Evolutionary conservation across 2,797 vertebrate species (phyloP).

Genomic region (Crax fasciolata): DNA sequence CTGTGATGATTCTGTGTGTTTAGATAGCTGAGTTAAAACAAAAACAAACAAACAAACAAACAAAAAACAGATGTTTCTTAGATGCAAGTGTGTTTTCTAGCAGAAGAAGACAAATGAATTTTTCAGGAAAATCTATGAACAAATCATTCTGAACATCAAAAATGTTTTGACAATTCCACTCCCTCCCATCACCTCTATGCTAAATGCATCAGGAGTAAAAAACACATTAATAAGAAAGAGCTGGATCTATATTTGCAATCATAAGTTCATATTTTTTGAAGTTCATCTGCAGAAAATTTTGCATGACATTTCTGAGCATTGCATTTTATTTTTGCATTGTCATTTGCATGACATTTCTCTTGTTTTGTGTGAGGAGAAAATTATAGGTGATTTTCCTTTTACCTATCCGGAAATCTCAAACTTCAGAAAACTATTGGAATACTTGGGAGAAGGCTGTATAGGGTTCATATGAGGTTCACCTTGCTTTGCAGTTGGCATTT

Average conservation of each 20-base stretch:
- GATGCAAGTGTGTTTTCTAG: background rate
- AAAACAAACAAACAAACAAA: background rate
- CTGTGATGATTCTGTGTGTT: background rate
- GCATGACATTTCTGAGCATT: background rate
- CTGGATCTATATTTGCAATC: background rate
- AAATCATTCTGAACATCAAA: background rate
- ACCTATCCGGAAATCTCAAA: background rate
- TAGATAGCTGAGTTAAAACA: background rate
- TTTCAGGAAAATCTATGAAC: background rate
- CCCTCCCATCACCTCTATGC: background rate
- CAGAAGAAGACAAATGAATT: background rate
- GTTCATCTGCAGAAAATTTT: background rate
- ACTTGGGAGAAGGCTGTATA: background rate
- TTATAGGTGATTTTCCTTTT: background rate
- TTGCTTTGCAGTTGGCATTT: background rate
- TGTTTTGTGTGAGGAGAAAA: background rate
- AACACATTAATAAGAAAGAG: background rate
- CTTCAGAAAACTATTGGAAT: background rate
- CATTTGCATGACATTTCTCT: background rate
- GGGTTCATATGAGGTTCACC: fast-evolving
- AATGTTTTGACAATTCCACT: background rate
- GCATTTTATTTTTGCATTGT: no score
- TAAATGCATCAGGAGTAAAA: background rate
- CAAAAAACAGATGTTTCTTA: no score
- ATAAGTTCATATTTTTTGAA: background rate